These are phyloP conservation scores for Polyploca ridens DNA, from an alignment of 2,888 invertebrate species.

Conservation along the genomic window DNA sequence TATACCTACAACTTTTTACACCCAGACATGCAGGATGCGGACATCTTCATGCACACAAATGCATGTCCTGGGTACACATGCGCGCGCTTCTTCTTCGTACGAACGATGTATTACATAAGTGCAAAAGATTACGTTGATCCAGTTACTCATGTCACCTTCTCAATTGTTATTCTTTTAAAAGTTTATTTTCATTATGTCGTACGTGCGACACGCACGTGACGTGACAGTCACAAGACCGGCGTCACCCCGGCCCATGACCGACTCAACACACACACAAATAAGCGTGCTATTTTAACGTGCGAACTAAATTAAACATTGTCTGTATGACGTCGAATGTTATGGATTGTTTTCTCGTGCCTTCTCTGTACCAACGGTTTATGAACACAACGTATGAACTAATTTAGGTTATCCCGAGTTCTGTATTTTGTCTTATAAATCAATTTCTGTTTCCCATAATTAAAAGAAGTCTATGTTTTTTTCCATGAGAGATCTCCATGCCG, in stretches of 20 bases:
- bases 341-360: neutral
- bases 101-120: no score
- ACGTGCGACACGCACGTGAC: slow-evolving; percentile 5
- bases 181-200: slow-evolving; percentile 2
- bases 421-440: no score
- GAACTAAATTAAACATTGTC: neutral
- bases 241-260: neutral
- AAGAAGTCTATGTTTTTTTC: no score
- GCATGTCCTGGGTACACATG: no score
- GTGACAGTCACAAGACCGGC: neutral
- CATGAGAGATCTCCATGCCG: no score
- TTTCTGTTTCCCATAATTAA: no score
- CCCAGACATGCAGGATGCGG: no score
- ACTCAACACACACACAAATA: neutral
- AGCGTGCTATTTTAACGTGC: neutral
- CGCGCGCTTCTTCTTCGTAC: no score
- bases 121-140: neutral
- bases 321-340: neutral
- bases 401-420: no score
- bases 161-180: neutral
- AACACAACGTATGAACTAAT: no score
- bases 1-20: no score
- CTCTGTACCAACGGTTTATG: neutral
- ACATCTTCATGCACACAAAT: no score
- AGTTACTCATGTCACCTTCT: neutral